These are phyloP conservation scores for Drosophila simulans DNA, from an alignment of 1,140 invertebrate species.

Conservation along the genomic window DNA sequence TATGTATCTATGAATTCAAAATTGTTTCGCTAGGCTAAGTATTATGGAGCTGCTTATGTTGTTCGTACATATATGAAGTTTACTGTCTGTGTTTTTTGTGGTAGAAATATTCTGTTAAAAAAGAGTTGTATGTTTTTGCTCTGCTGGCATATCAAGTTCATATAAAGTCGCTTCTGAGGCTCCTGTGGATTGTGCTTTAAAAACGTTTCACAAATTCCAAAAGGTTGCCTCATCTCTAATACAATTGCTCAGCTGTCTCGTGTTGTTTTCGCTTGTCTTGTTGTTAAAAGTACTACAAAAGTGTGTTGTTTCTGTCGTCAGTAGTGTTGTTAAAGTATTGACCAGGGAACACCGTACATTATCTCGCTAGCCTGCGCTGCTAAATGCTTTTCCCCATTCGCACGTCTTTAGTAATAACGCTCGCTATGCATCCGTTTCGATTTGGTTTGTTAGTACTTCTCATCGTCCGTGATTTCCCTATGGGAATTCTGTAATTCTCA, in stretches of 20 bases:
- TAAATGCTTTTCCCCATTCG: constrained; percentile 50
- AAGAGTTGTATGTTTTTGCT: constrained; percentile 48
- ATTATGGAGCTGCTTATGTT: constrained; percentile 50
- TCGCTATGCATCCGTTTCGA: constrained; percentile 62
- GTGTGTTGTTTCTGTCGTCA: constrained; percentile 27
- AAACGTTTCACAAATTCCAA: constrained; percentile 47
- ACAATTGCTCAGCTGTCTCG: constrained; percentile 57
- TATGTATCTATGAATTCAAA: constrained; percentile 58
- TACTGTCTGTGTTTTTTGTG: constrained; percentile 35
- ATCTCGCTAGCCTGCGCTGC: constrained; percentile 12
- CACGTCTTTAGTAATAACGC: constrained; percentile 56
- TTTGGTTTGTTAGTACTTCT: constrained; percentile 84
- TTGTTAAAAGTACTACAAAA: constrained; percentile 76
- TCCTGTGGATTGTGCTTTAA: constrained; percentile 24
- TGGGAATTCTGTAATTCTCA: constrained; percentile 86
- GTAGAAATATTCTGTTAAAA: constrained; percentile 63
- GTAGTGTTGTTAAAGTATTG: constrained; percentile 44
- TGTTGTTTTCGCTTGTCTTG: constrained; percentile 28
- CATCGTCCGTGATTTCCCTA: constrained; percentile 83
- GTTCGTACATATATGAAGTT: constrained; percentile 25
- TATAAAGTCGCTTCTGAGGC: constrained; percentile 53
- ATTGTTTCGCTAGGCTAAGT: constrained; percentile 49
- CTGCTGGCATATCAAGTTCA: constrained; percentile 59
- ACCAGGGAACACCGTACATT: constrained; percentile 28
- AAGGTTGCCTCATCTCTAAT: constrained; percentile 46